Evolutionary conservation across 2,113 vertebrate species (phyloP), one percentile per base, ranked within the genome.

Genomic region (Brevimyrus niger): DNA sequence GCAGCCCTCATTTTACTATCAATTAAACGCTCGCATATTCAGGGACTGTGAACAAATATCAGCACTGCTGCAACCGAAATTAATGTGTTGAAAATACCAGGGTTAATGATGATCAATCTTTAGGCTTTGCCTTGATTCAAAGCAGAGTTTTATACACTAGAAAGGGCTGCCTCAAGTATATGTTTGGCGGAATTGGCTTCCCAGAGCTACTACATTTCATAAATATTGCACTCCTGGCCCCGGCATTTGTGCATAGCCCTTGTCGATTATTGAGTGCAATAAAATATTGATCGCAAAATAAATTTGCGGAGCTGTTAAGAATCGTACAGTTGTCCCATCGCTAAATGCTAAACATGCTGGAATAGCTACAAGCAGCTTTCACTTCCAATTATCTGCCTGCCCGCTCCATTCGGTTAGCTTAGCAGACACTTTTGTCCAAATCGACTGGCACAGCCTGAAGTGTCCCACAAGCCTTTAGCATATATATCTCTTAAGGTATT

Each of bases 201-300:
- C 82, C 23, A n/a, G 17, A 80, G 35, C 31, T 19, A 38, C 69
- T n/a, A 47, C 21, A 47, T 21, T 84, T 84, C 82, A 44, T 46
- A 84, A 84, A 84, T 47, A 46, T 47, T 84, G 82, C 23, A 46
- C 42, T 11, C 21, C 82, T 84, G 38, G 82, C 44, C 44, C 82
- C 8, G 82, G 44, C 38, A 47, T 23, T 42, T 46, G 44, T 23
- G 82, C 44, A 27, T 44, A 84, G 44, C 38, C 44, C 44, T 84
- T 4, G 42, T 23, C 38, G 42, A 84, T 84, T 84, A 84, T 84
- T 47, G 82, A 84, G n/a, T 19, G 42, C 44, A 47, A 84, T 84
- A 84, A 84, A 84, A n/a, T 84, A 46, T 84, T 84, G 82, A 84
- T 84, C 82, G 38, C 42, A 84, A 84, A 47, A 73, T 50, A 27